Evolutionary conservation across 2,113 vertebrate species (phyloP).

Genomic region (Stercorarius parasiticus): DNA sequence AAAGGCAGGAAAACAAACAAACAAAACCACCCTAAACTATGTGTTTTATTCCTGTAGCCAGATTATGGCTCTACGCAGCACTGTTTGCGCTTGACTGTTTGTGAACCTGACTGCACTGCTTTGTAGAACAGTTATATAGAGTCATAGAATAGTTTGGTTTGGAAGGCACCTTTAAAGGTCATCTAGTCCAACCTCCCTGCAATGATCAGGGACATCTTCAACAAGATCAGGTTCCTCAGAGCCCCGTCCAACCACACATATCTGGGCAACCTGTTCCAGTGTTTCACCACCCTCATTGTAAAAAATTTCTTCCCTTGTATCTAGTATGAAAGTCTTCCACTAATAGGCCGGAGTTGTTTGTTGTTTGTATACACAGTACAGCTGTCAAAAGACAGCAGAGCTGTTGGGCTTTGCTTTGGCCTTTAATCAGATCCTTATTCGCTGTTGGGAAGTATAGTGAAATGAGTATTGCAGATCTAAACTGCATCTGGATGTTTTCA

Average conservation of each 20-base stretch:
- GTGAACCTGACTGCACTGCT: not conserved
- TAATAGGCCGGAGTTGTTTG: not conserved
- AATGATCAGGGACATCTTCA: no score
- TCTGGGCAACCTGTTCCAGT: no score
- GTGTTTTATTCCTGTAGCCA: not conserved
- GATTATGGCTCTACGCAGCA: not conserved
- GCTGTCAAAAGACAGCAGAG: not conserved
- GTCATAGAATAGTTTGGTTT: no score
- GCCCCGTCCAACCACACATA: no score
- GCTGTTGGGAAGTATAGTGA: not conserved
- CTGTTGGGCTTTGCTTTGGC: not conserved
- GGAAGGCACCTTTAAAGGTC: no score
- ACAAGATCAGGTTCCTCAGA: no score
- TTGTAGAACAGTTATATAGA: not conserved
- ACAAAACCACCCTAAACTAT: no score
- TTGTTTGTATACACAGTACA: not conserved
- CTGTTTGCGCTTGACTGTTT: not conserved
- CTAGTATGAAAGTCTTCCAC: not conserved
- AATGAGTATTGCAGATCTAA: not conserved
- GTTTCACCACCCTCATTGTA: no score
- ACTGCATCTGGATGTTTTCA: not conserved
- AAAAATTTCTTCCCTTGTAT: not conserved
- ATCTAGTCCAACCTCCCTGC: no score
- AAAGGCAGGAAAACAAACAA: not conserved
- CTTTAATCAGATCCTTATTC: not conserved